Evolutionary conservation across 2,797 vertebrate genomes (phyloP).

Genomic region (Smutsia temminckii): DNA sequence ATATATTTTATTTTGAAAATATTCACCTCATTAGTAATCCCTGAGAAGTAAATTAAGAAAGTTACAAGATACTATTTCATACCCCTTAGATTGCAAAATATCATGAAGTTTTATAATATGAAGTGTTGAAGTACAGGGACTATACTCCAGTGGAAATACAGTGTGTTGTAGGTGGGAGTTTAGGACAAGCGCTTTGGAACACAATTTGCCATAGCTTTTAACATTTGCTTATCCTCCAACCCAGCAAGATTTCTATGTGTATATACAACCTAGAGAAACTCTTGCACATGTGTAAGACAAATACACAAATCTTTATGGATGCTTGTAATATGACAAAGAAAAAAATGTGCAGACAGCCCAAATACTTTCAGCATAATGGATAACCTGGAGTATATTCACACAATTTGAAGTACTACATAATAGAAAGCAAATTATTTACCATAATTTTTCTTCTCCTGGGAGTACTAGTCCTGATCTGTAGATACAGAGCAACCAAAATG

Average conservation of each 20-base stretch:
- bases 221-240: neutral
- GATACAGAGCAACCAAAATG: fast-evolving
- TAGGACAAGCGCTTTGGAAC: neutral
- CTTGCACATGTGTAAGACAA: fast-evolving
- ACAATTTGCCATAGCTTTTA: neutral
- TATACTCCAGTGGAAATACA: neutral
- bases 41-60: neutral
- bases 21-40: neutral
- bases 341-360: neutral
- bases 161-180: neutral
- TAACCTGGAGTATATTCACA: neutral
- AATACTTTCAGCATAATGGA: neutral
- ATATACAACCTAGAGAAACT: neutral
- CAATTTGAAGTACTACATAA: neutral
- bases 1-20: neutral
- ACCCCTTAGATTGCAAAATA: neutral
- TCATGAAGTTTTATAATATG: neutral
- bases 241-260: neutral
- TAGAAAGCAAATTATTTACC: neutral
- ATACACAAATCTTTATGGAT: neutral
- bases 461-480: fast-evolving
- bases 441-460: neutral
- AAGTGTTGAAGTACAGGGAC: neutral
- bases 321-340: neutral
- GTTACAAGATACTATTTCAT: neutral